A percentile compares a stretch with the other conserved stretches of the same genome.
phyloP scores from a whole-genome alignment of 2,888 invertebrate species.

The Ochropleura plecta region DNA sequence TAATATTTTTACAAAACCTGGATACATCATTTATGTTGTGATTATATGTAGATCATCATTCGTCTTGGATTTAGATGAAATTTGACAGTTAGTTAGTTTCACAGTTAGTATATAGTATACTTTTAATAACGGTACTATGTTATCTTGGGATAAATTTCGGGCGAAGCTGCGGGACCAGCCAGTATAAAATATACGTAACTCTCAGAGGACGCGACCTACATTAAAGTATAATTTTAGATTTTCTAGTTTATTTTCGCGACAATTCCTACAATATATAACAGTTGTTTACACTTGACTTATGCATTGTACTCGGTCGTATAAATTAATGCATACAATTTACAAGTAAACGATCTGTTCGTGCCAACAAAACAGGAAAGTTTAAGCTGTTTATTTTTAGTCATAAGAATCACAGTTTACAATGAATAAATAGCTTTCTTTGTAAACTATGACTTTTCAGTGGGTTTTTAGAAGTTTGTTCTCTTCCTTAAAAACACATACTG shows the following conservation, averaged over 20 bases:
- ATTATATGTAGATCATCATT: too few relatives aligned
- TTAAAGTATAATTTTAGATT: constrained; percentile 53
- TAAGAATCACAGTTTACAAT: too few relatives aligned
- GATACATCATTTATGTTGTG: too few relatives aligned
- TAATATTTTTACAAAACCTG: too few relatives aligned
- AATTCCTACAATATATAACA: constrained; percentile 19
- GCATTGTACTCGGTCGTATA: neutral
- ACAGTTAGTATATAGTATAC: too few relatives aligned
- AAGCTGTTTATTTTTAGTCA: neutral
- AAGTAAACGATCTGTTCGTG: constrained; percentile 8
- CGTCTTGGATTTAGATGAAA: too few relatives aligned
- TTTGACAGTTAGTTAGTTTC: too few relatives aligned
- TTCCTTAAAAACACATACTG: too few relatives aligned
- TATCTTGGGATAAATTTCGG: neutral
- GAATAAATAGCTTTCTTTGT: neutral
- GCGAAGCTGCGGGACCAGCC: too few relatives aligned
- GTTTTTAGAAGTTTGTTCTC: neutral
- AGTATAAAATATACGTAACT: constrained; percentile 4
- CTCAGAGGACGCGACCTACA: constrained; percentile 56
- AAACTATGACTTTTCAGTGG: neutral
- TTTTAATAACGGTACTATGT: too few relatives aligned
- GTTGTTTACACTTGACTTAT: constrained; percentile 35
- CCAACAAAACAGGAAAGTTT: constrained; percentile 10
- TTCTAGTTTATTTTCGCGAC: constrained; percentile 55
- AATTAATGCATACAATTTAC: neutral